Evolutionary conservation across 2,113 vertebrate species (phyloP).

Genomic region (Urocolius indicus): DNA sequence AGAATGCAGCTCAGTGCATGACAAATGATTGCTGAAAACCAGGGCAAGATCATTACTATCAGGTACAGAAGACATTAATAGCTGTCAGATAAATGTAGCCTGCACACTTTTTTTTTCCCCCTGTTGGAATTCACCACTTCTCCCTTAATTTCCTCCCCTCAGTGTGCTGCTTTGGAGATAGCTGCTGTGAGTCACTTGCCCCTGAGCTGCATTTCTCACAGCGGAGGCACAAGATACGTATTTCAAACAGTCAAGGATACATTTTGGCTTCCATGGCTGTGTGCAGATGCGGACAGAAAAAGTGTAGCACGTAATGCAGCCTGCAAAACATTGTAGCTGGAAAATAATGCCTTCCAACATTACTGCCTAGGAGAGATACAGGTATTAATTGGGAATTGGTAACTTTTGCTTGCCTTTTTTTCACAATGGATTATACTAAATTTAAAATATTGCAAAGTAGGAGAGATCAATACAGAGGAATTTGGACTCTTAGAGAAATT

Average conservation of each 20-base stretch:
- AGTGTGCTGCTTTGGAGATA: not conserved
- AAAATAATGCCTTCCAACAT: not conserved
- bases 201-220: not conserved
- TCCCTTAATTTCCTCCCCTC: not conserved
- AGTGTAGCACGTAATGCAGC: accelerated
- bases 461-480: not conserved
- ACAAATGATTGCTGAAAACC: not conserved
- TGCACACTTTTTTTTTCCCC: accelerated
- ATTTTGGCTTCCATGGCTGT: accelerated
- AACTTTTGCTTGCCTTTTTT: not conserved
- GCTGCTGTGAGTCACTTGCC: not conserved
- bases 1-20: not conserved
- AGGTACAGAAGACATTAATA: not conserved
- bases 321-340: not conserved
- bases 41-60: not conserved
- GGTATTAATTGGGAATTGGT: not conserved
- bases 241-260: not conserved
- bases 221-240: not conserved
- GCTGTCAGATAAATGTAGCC: not conserved
- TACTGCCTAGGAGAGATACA: not conserved
- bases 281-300: accelerated
- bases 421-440: not conserved
- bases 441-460: not conserved
- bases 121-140: not conserved
- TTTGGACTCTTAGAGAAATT: not conserved